Evolutionary conservation across 1,140 invertebrate genomes (phyloP).

Genomic region (Reticulitermes speratus): DNA sequence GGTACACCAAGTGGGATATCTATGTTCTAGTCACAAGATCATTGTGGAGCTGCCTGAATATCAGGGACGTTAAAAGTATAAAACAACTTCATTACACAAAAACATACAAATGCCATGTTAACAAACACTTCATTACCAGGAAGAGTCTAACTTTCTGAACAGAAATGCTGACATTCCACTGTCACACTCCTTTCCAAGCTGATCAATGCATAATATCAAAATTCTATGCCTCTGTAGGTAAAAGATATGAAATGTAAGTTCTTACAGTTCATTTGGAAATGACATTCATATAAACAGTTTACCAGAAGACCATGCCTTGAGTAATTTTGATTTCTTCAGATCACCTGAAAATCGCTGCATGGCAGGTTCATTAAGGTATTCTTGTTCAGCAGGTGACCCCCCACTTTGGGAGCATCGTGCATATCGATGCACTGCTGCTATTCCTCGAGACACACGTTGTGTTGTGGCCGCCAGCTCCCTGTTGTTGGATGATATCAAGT

Average conservation of each 20-base stretch:
- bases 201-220: neutral
- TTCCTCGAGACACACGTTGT: slow-evolving; percentile 37
- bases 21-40: too few species aligned
- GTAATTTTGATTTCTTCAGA: slow-evolving; percentile 21
- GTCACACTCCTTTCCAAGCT: neutral
- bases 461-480: slow-evolving; percentile 27
- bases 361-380: slow-evolving; percentile 25
- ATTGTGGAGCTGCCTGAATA: too few species aligned
- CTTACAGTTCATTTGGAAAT: neutral
- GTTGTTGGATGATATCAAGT: slow-evolving; percentile 37
- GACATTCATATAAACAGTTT: slow-evolving; percentile 9
- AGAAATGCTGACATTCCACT: neutral
- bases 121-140: too few species aligned
- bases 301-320: slow-evolving; percentile 11
- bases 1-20: too few species aligned
- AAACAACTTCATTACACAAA: too few species aligned
- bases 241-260: neutral
- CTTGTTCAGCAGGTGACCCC: slow-evolving; percentile 37
- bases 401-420: slow-evolving; percentile 43
- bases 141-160: too few species aligned
- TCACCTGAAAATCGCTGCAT: slow-evolving; percentile 26
- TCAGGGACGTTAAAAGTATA: too few species aligned
- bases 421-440: slow-evolving; percentile 40
- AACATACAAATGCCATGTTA: too few species aligned
- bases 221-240: neutral